Conservation (phyloP, 2,113 vertebrate species). For the Gopherus evgoodei region DNA sequence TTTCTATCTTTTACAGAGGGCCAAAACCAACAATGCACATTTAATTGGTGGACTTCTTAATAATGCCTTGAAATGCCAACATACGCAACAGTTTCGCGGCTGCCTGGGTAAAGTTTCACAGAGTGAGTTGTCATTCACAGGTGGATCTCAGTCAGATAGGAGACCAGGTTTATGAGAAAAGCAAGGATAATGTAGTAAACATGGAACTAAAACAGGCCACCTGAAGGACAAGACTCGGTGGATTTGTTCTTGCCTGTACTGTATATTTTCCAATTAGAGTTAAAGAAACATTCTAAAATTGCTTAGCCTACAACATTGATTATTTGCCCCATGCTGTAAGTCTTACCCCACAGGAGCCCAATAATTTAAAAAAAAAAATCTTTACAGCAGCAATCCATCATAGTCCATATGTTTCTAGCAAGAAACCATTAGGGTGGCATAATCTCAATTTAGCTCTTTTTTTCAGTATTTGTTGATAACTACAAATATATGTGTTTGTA, state of each 20-base stretch:
- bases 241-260: neutral
- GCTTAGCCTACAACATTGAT: neutral
- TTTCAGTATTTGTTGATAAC: neutral
- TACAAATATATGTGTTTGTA: neutral
- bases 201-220: neutral
- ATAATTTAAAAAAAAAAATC: neutral
- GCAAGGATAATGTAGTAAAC: neutral
- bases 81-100: accelerated
- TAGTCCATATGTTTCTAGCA: neutral
- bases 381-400: neutral
- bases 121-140: accelerated
- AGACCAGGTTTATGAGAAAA: neutral
- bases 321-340: neutral
- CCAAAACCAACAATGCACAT: neutral
- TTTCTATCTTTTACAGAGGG: neutral
- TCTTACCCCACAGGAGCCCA: neutral
- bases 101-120: neutral
- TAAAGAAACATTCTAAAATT: neutral
- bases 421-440: neutral
- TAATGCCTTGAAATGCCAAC: neutral
- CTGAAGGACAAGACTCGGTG: neutral
- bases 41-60: accelerated
- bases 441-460: neutral
- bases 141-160: accelerated
- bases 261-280: neutral